A percentile compares a stretch with the other conserved stretches of the same genome.
Conservation (phyloP, 1,140 invertebrate genomes). For the Achroia grisella region DNA sequence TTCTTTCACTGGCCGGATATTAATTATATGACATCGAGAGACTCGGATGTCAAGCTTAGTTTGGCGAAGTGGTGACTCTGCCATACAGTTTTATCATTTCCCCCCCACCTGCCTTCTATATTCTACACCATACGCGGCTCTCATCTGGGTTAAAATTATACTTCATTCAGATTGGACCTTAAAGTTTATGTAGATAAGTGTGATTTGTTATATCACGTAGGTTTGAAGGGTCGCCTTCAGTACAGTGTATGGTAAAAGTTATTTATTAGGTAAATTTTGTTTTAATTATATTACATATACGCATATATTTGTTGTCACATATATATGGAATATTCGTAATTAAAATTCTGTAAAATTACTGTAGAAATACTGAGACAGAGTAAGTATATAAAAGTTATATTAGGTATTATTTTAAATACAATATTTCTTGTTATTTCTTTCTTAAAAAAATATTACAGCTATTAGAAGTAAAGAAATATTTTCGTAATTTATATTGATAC, state of each 20-base stretch:
- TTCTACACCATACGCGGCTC: conserved; percentile 32
- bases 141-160: conserved; percentile 54
- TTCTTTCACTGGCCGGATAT: conserved; percentile 27
- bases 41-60: conserved; percentile 49
- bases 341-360: too few relatives aligned
- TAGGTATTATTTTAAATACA: too few relatives aligned
- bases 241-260: neutral
- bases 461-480: too few relatives aligned
- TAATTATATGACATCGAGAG: conserved; percentile 50
- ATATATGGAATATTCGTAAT: too few relatives aligned
- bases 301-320: too few relatives aligned
- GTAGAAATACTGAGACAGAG: too few relatives aligned
- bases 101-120: conserved; percentile 38
- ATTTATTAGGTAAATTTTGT: neutral
- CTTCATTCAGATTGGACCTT: conserved; percentile 45
- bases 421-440: too few relatives aligned
- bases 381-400: too few relatives aligned
- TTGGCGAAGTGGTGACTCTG: conserved; percentile 36
- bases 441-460: too few relatives aligned
- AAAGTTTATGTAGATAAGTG: conserved; percentile 49
- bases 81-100: conserved; percentile 62
- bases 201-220: conserved; percentile 1
- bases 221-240: neutral
- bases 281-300: too few relatives aligned
- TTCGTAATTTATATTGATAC: too few relatives aligned